These are phyloP conservation scores for Oreochromis mossambicus DNA, from an alignment of 2,797 vertebrate species.

Conservation along the genomic window DNA sequence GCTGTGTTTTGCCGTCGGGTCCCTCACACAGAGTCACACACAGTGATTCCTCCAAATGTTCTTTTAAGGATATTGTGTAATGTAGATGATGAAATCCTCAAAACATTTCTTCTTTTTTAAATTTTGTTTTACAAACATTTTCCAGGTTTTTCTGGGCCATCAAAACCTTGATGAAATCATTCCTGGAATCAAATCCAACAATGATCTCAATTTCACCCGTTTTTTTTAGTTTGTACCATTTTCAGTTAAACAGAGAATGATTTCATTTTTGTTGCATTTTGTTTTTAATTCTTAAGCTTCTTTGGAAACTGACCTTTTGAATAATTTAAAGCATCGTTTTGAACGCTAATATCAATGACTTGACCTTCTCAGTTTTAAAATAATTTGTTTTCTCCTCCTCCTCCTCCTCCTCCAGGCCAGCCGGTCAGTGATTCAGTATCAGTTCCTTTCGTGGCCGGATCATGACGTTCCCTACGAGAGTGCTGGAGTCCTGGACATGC, in stretches of 20 bases:
- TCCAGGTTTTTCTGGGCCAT: not conserved
- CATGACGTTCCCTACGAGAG: slow-evolving; percentile 44
- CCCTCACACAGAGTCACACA: no score
- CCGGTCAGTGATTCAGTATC: slow-evolving; percentile 34
- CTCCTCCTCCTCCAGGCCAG: not conserved
- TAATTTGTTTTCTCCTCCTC: not conserved
- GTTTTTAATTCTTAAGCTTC: not conserved
- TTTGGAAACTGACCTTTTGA: not conserved
- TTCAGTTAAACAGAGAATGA: not conserved
- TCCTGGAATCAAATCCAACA: not conserved
- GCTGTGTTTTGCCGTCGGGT: no score
- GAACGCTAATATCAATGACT: accelerated
- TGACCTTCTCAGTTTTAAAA: not conserved
- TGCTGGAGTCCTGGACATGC: slow-evolving; percentile 41
- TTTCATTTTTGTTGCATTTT: accelerated
- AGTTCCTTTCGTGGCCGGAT: slow-evolving; percentile 57
- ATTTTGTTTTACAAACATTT: not conserved
- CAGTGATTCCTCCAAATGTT: no score
- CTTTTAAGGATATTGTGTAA: no score
- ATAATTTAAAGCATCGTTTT: not conserved
- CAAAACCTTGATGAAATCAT: not conserved
- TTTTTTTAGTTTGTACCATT: accelerated
- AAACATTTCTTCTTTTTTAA: not conserved
- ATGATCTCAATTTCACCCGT: not conserved
- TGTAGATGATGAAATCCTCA: not conserved